Percentiles rank a stretch among this genome's conserved stretches.
These are phyloP conservation scores for Apocheima hispidaria DNA, from an alignment of 2,888 invertebrate species.

Conservation along the genomic window DNA sequence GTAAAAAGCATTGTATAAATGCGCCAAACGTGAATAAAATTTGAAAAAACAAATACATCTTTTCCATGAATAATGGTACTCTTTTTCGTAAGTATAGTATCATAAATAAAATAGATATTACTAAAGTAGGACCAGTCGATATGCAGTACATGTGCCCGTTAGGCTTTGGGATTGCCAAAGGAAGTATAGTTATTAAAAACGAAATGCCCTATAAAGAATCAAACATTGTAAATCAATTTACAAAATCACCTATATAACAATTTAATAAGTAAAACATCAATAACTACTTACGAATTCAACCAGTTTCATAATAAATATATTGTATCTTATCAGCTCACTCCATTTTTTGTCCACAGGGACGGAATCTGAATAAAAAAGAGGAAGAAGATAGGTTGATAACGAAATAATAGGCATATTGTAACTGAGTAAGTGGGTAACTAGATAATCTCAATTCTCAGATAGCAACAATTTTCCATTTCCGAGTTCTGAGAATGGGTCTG, in stretches of 20 bases:
- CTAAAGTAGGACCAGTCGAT: conserved; percentile 75
- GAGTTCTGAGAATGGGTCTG: no score
- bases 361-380: conserved; percentile 66
- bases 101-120: conserved; percentile 76
- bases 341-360: conserved; percentile 81
- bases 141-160: conserved; percentile 82
- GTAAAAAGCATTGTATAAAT: conserved; percentile 77
- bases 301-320: conserved; percentile 81
- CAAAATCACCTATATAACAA: background rate
- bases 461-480: no score
- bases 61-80: conserved; percentile 81
- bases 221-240: conserved; percentile 39
- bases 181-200: conserved; percentile 67
- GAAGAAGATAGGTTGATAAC: background rate
- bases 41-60: conserved; percentile 83
- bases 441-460: no score
- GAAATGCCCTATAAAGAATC: conserved; percentile 72
- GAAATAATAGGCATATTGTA: background rate
- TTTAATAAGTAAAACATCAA: background rate
- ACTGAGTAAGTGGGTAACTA: no score
- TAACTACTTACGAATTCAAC: conserved; percentile 78
- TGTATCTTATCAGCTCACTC: conserved; percentile 77
- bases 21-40: conserved; percentile 81
- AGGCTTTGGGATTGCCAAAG: conserved; percentile 65
- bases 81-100: conserved; percentile 74